A percentile compares a stretch with the other conserved stretches of the same genome.
Evolutionary conservation across 2,113 vertebrate species (phyloP).

Genomic region (Litocranius walleri): DNA sequence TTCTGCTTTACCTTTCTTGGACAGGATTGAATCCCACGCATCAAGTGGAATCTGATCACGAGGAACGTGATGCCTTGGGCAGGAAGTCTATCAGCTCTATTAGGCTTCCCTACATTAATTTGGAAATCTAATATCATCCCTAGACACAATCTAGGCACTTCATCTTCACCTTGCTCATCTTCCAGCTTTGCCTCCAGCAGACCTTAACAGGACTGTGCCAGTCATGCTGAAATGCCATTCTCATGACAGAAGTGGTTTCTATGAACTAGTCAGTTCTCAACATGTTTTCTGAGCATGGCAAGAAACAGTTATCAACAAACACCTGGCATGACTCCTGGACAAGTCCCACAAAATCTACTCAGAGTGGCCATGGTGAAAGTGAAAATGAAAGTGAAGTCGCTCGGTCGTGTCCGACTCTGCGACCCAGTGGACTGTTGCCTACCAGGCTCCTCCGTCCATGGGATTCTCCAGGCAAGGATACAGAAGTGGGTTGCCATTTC

Average conservation of each 20-base stretch:
- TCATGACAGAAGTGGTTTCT: background rate
- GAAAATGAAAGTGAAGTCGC: no score
- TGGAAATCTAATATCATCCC: background rate
- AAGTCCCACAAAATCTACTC: background rate
- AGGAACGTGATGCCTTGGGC: background rate
- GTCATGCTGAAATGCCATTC: background rate
- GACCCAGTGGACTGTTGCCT: no score
- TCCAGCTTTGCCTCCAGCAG: background rate
- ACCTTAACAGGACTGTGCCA: background rate
- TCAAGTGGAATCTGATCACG: background rate
- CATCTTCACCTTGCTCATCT: background rate
- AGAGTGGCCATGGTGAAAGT: background rate
- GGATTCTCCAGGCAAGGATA: no score
- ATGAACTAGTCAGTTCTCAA: background rate
- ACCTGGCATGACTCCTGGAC: background rate
- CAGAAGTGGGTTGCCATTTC: no score
- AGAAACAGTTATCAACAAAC: conserved; percentile 11
- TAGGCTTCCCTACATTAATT: background rate
- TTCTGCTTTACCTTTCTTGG: background rate
- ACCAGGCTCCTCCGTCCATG: no score
- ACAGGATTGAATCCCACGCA: background rate
- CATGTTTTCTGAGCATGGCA: background rate
- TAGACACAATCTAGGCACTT: background rate
- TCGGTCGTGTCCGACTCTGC: no score
- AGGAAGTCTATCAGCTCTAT: background rate